Base-by-base conservation (phyloP, 2,113 vertebrate species). In the Helogale parvula region DNA sequence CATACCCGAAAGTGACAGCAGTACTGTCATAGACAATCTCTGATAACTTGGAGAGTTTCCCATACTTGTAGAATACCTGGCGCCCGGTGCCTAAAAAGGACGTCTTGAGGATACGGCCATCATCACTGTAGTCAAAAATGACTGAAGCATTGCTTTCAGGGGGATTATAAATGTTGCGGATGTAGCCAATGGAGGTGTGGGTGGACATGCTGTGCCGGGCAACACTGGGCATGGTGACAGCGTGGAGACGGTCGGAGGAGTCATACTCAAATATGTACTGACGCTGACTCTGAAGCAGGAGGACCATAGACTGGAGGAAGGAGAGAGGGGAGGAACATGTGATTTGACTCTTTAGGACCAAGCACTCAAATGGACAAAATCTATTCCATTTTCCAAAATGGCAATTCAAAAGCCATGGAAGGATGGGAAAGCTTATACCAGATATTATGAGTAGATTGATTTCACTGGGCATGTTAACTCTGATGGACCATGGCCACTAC, bases 221-320 rank as follows among this genome's bases (percentile, higher is more conserved):
- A 0, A 99, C 99, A 0, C 99, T 99, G 63, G 99, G 99, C 99
- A 99, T 99, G 96, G 99, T 99, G 96, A 99, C 99, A 0, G 99
- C 99, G 0, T 99, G 99, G 91, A 99, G 99, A 5, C 99, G 99
- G 71, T 99, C 99, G 0, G 99, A 99, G 38, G 99, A 96, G 81
- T 99, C 99, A 19, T 99, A 99, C 98, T 99, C 99, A 31, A 99
- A 99, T 98, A 99, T 99, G 93, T 99, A 99, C 98, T 99, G 99
- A 15, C 99, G 99, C 87, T 99, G 99, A 95, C 99, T 99, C 99
- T 99, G 99, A 83, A 99, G 99, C 80, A 99, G 99, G 81, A 99
- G 99, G 90, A 99, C 99, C 99, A 99, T 99, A 6, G 99, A 99
- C 99, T 99, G 95, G 2, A 72, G 84, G 93, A 93, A 92, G 85